Evolutionary conservation across 2,113 vertebrate genomes (phyloP), one percentile per base, ranked within the genome.

Genomic region (Globicephala melas): DNA sequence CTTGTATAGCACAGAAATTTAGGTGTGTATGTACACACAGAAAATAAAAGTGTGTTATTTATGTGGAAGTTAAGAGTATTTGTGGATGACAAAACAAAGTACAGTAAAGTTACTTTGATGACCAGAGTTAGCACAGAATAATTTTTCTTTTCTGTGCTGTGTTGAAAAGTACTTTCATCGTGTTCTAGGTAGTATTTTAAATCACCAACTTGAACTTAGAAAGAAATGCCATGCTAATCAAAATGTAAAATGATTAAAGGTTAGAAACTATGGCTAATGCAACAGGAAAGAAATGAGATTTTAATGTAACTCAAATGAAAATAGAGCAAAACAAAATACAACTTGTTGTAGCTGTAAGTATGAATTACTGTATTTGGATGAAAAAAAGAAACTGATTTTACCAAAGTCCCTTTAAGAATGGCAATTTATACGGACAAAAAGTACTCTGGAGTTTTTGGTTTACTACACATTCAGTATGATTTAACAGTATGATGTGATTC

Each of bases 161-260:
- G 5, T 62, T 88, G 76, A 70, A 71, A 38, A 80, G 14, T 65
- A 18, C 26, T 79, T 58, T 73, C 63, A 79, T 93, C 11, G 20
- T n/a, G 1, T 67, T 89, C 25, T 41, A 44, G 47, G 7, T 86
- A 60, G 36, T 58, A 73, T 93, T 95, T 95, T 73, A 93, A 93
- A 90, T 90, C 23, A 86, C 15, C 38, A 86, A 12, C 73, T 17
- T 93, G 73, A 95, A 81, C 55, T 95, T 93, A 81, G 41, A 62
- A 80, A 96, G 65, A 95, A 95, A 89, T 93, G 65, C 18, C 26
- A 86, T 60, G 47, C 44, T 86, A 97, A 81, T 95, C 33, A 86
- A 70, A 93, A 86, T 18, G 74, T 81, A 86, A 81, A 74, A 77
- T 82, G 67, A 94, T 82, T 91, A 95, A 76, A 94, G 41, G 67